phyloP scores from a whole-genome alignment of 2,797 vertebrate genomes.

The Ceryle rudis region DNA sequence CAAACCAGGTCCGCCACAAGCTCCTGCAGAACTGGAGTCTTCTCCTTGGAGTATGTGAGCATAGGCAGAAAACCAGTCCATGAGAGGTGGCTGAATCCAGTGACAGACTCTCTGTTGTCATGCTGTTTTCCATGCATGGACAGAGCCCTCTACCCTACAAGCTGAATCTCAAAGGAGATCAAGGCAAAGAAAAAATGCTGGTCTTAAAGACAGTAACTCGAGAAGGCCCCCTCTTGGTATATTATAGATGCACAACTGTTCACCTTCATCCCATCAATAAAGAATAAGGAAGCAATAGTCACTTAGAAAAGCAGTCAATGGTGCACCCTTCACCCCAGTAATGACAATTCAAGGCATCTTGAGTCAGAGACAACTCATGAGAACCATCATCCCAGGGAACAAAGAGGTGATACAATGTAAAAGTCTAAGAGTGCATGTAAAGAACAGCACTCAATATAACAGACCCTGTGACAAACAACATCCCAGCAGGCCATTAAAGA shows the following conservation, averaged over 20 bases:
- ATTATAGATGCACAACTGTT: neutral
- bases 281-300: neutral
- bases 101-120: neutral
- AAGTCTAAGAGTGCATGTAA: neutral
- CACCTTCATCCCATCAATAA: neutral
- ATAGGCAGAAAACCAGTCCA: neutral
- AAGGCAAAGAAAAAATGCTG: neutral
- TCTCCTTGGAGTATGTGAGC: neutral
- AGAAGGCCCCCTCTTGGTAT: neutral
- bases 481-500: neutral
- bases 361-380: neutral
- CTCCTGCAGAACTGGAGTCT: neutral
- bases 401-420: neutral
- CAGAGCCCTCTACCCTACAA: neutral
- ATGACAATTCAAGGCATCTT: neutral
- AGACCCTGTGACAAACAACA: neutral
- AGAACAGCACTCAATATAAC: neutral
- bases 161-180: neutral
- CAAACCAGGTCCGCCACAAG: neutral
- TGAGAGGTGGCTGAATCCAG: neutral
- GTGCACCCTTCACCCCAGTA: neutral
- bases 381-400: neutral
- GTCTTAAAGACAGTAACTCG: neutral
- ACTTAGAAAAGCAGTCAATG: neutral
- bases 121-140: fast-evolving